Percentiles rank a stretch among this genome's conserved stretches.
Evolutionary conservation across 35 echinoderm and acorn worm species (phyloP).

Genomic region (Eucidaris tribuloides): DNA sequence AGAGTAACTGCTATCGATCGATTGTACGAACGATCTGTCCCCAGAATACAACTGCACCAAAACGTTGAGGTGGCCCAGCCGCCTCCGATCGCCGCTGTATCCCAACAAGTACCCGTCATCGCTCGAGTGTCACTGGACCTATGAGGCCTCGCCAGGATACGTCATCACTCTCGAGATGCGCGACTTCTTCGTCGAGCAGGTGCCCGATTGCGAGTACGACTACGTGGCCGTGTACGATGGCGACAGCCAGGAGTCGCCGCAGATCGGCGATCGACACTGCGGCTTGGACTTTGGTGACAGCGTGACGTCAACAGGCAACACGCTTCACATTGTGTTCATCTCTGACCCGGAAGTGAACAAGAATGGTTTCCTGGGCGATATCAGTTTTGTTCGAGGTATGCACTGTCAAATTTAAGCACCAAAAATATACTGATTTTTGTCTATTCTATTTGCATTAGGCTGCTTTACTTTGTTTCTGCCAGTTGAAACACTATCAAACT

Average conservation of each 20-base stretch:
- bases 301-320: not conserved
- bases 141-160: not conserved
- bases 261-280: not conserved
- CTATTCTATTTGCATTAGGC: not conserved
- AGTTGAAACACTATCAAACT: too few species aligned
- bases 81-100: not conserved
- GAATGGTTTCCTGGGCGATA: not conserved
- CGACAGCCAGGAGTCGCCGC: not conserved
- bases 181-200: slow-evolving; percentile 13
- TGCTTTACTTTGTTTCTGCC: not conserved
- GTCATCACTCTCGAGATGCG: not conserved
- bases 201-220: slow-evolving; percentile 11
- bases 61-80: not conserved
- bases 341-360: not conserved
- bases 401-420: not conserved
- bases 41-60: slow-evolving; percentile 24
- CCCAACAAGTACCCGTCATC: not conserved
- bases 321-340: not conserved
- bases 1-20: too few species aligned
- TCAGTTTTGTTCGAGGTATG: not conserved
- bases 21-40: too few species aligned
- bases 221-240: slow-evolving; percentile 6
- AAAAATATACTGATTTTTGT: not conserved
- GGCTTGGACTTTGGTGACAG: not conserved
- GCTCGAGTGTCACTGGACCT: not conserved